Percentiles rank a stretch among this genome's conserved stretches.
These are phyloP conservation scores for Elymnias hypermnestra DNA, from an alignment of 1,140 invertebrate genomes.

Conservation along the genomic window DNA sequence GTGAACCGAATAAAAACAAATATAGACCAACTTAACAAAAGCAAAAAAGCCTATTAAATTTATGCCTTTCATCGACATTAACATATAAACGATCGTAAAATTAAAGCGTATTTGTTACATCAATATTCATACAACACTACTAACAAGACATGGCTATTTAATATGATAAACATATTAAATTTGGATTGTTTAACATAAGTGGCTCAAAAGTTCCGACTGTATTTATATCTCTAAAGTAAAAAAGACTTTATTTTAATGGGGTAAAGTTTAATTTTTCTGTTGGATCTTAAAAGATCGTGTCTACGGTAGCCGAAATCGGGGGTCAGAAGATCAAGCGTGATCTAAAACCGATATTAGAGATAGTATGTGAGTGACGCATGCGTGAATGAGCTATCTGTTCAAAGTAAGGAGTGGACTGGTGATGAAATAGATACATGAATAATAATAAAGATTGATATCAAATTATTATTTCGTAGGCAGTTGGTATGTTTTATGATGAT, in stretches of 20 bases:
- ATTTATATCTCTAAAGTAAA: constrained; percentile 13
- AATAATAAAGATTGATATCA: constrained; percentile 19
- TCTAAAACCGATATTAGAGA: constrained; percentile 71
- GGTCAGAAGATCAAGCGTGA: constrained; percentile 70
- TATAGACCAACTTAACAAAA: too few species aligned
- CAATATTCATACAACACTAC: constrained; percentile 33
- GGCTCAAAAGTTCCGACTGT: constrained; percentile 46
- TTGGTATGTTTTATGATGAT: background rate
- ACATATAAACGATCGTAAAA: constrained; percentile 20
- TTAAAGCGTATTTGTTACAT: constrained; percentile 28
- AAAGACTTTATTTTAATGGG: constrained; percentile 23
- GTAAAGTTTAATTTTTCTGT: constrained; percentile 24
- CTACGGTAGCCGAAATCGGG: constrained; percentile 68
- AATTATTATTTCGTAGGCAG: constrained; percentile 14
- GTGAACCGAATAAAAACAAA: too few species aligned
- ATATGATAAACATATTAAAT: constrained; percentile 46
- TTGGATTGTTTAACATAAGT: constrained; percentile 59
- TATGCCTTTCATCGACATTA: constrained; percentile 12
- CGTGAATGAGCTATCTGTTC: constrained; percentile 64
- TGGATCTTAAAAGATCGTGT: constrained; percentile 47
- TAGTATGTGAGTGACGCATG: constrained; percentile 64
- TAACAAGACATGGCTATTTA: constrained; percentile 44
- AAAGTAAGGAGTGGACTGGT: constrained; percentile 20
- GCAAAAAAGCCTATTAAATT: too few species aligned
- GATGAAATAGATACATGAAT: constrained; percentile 23